These are phyloP conservation scores for Phacellophora camtschatica DNA, from an alignment of 30 jellyfish, hydroid and myxozoan genomes.

Conservation along the genomic window DNA sequence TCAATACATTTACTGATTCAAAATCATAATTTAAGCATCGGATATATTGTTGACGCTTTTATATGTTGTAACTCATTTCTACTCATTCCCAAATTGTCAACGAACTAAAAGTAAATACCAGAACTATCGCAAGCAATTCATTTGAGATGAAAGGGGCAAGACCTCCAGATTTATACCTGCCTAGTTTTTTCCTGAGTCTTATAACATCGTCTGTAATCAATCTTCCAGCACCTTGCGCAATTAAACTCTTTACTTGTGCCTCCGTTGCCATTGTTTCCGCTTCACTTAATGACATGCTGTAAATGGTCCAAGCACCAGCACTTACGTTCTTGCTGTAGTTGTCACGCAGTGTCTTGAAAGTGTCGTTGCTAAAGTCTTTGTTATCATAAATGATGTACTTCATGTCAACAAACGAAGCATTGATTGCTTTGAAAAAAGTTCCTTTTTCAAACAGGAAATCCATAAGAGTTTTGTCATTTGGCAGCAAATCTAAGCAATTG, in stretches of 20 bases:
- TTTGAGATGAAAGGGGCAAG: too few species aligned
- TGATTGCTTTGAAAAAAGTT: conserved; percentile 55
- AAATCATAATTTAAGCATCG: too few species aligned
- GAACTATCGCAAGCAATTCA: too few species aligned
- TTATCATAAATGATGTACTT: conserved; percentile 39
- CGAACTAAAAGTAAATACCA: too few species aligned
- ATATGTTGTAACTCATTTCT: too few species aligned
- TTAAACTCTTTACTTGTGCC: conserved; percentile 2
- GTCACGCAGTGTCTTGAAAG: conserved; percentile 48
- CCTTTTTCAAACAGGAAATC: conserved; percentile 64
- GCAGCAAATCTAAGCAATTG: conserved; percentile 52
- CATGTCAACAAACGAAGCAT: conserved; percentile 74
- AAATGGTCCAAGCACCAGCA: conserved; percentile 78
- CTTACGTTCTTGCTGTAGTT: conserved; percentile 70
- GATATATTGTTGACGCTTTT: too few species aligned
- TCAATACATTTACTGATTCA: too few species aligned
- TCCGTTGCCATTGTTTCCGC: conserved; percentile 22
- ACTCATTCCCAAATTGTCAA: too few species aligned
- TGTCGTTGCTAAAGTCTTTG: conserved; percentile 31
- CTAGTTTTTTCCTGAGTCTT: conserved; percentile 55
- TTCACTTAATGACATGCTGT: conserved; percentile 54
- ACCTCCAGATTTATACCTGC: too few species aligned
- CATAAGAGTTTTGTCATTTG: conserved; percentile 30
- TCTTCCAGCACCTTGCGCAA: conserved; percentile 56
- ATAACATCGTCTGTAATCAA: conserved; percentile 84